Evolutionary conservation across 2,888 invertebrate genomes (phyloP), one percentile per base, ranked within the genome.

Genomic region (Elysia crispata): DNA sequence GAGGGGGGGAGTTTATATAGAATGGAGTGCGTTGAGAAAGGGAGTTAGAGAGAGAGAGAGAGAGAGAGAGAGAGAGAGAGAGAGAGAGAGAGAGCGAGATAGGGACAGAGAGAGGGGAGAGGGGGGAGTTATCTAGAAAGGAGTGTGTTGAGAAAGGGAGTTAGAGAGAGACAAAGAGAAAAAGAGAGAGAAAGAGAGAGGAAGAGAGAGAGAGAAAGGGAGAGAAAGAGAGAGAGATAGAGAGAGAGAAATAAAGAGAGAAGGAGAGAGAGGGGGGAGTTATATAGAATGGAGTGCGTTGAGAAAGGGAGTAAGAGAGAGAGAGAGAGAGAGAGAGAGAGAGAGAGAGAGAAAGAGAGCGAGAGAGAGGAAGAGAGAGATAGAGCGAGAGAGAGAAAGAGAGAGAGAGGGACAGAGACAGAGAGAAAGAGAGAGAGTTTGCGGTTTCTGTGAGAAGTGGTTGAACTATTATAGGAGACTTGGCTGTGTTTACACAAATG

Each of bases 21-120:
- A 77, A 69, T 54, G 30, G 69, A 57, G 69, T 0, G 57, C 54
- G 54, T 13, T 67, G 77, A 77, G 70, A 77, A 69, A 77, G 70
- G 57, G 60, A 70, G 70, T 57, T 57, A 77, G 41, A 67, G 30
- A 72, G 72, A 72, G 72, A 72, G 72, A 72, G 50, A 41, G 72
- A 49, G 50, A 54, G 31, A 41, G 54, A 67, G 41, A 69, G 54
- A 67, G 67, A 69, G 77, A 77, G 54, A 69, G 54, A 69, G 69
- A 75, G 31, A 60, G 75, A 75, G 31, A 75, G 75, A 75, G 30
- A 60, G 60, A 57, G 30, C 57, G 75, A 54, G 50, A 77, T 49
- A 69, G 54, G 50, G 31, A 67, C 54, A 77, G 69, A 77, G 31
- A 69, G 67, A 77, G 69, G 20, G 15, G 30, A 54, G 23, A 30